phyloP scores from a whole-genome alignment of 2,888 invertebrate species.

The Choristoneura rosaceana region DNA sequence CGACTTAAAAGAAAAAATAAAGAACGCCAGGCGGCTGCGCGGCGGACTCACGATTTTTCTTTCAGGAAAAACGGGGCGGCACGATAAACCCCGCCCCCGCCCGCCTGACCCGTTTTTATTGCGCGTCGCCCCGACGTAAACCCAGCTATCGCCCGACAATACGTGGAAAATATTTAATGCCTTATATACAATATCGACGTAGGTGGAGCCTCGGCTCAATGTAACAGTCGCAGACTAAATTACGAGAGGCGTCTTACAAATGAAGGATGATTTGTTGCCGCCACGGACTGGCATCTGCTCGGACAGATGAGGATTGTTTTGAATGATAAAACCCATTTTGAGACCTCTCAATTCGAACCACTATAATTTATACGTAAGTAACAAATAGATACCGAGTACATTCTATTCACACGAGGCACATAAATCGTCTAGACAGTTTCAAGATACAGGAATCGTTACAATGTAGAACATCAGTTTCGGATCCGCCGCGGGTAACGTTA shows the following conservation, averaged over 20 bases:
- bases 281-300: slow-evolving; percentile 50
- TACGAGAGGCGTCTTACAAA: slow-evolving; percentile 69
- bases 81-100: slow-evolving; percentile 72
- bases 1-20: slow-evolving; percentile 84
- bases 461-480: slow-evolving; percentile 55
- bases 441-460: slow-evolving; percentile 31
- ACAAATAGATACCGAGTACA: slow-evolving; percentile 27
- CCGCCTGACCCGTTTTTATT: slow-evolving; percentile 83
- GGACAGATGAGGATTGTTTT: slow-evolving; percentile 48
- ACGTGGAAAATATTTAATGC: slow-evolving; percentile 79
- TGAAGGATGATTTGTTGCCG: slow-evolving; percentile 67
- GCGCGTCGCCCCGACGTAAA: slow-evolving; percentile 74
- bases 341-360: slow-evolving; percentile 36
- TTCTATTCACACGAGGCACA: slow-evolving; percentile 36
- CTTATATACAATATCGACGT: slow-evolving; percentile 72
- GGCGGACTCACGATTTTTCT: slow-evolving; percentile 82
- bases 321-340: slow-evolving; percentile 51
- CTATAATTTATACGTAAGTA: slow-evolving; percentile 38
- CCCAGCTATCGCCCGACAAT: slow-evolving; percentile 72
- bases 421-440: slow-evolving; percentile 41
- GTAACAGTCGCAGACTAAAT: slow-evolving; percentile 65
- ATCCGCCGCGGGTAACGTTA: slow-evolving; percentile 59
- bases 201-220: slow-evolving; percentile 73
- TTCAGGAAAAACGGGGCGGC: slow-evolving; percentile 81
- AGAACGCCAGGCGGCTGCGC: slow-evolving; percentile 83